Evolutionary conservation across 2,113 vertebrate genomes (phyloP), one percentile per base, ranked within the genome.

Genomic region (Motacilla alba): DNA sequence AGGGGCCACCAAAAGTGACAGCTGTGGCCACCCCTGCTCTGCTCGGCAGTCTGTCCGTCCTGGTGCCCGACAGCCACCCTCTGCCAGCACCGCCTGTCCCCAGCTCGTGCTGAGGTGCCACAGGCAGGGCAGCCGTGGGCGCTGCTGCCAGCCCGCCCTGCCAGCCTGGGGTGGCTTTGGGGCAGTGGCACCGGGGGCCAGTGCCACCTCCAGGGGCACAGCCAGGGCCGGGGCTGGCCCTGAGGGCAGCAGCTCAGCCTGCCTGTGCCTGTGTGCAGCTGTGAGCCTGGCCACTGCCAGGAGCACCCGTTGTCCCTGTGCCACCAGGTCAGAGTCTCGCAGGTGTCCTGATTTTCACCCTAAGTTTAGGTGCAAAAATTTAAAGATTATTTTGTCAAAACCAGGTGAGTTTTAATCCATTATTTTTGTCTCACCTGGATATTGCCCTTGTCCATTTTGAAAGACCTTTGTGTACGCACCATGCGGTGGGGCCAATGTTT

Each of bases 101-200:
- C 67, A 20, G 14, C 39, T 12, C 10, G 13, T 17, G 53, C 82
- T 4, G 30, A 2, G 60, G 5, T 28, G 39, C n/a, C n/a, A 0
- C 17, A 6, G 15, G 11, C 23, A 2, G 49, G 49, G 44, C 37
- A 37, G 49, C 66, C 2, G 15, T 7, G 13, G 72, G 56, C 43
- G 21, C 35, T 6, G 39, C 46, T 3, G 35, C 35, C 35, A 35
- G 35, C 35, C 10, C 28, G 5, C 3, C 1, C n/a, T 17, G 43
- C 63, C n/a, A 9, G 64, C 44, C 64, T 0, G 3, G 26, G 35
- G 9, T 2, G 26, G 27, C 69, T 5, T 9, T 26, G 76, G 19
- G 76, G 8, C 24, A 6, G 26, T 5, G 43, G 35, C 1, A 2
- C 22, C 0, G 0, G 39, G 10, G 39, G 1, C 44, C 8, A 4